Evolutionary conservation across 2,797 vertebrate species (phyloP).

Genomic region (Megalops cyprinoides): DNA sequence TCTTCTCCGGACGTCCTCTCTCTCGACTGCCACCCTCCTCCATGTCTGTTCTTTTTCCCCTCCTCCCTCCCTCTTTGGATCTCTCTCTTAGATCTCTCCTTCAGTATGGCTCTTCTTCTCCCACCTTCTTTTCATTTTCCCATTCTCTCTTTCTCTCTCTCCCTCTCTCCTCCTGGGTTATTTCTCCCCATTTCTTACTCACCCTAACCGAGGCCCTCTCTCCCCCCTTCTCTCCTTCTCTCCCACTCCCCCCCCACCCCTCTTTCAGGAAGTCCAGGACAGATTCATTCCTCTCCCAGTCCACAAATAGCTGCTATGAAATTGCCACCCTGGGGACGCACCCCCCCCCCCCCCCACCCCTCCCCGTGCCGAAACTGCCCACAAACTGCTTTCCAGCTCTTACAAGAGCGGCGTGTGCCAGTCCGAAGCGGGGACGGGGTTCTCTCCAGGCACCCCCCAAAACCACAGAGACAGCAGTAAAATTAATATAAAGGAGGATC

Average conservation of each 20-base stretch:
- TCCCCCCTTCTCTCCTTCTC: not conserved
- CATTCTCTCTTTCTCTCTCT: slow-evolving; percentile 8
- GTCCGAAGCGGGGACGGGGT: not conserved
- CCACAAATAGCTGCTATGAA: slow-evolving; percentile 10
- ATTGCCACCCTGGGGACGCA: slow-evolving; percentile 24
- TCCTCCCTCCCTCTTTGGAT: too few relatives aligned
- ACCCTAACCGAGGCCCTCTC: slow-evolving; percentile 41
- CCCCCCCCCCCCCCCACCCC: not conserved
- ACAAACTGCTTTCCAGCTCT: not conserved
- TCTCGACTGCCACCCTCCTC: not conserved
- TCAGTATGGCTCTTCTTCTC: not conserved
- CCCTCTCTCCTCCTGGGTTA: too few relatives aligned
- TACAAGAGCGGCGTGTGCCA: not conserved
- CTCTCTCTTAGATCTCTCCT: not conserved
- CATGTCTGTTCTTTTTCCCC: not conserved
- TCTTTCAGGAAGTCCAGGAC: slow-evolving; percentile 13
- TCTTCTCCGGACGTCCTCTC: not conserved
- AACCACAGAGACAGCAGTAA: not conserved
- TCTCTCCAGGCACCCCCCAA: not conserved
- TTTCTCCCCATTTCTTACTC: not conserved
- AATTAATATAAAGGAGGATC: not conserved
- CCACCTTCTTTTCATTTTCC: slow-evolving; percentile 30
- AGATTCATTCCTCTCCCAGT: not conserved
- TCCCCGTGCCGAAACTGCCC: slow-evolving; percentile 9
- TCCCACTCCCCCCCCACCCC: not conserved